Percentiles rank a stretch among this genome's conserved stretches.
Evolutionary conservation across 2,888 invertebrate species (phyloP).

Genomic region (Isotomurus palustris): DNA sequence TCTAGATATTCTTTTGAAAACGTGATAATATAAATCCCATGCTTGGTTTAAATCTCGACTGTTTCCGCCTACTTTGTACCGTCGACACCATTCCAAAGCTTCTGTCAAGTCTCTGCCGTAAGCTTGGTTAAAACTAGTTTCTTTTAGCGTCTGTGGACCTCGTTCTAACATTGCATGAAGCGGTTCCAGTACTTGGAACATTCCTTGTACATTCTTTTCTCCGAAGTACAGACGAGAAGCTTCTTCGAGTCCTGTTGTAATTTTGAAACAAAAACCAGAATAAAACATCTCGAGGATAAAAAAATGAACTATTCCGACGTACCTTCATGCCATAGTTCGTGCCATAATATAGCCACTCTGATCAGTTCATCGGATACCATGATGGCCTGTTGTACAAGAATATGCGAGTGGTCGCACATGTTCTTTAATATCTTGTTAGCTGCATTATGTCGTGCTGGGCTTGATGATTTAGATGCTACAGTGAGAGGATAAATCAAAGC

Average conservation of each 20-base stretch:
- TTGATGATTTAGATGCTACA: conserved; percentile 92
- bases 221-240: conserved; percentile 92
- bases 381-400: conserved; percentile 89
- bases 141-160: conserved; percentile 92
- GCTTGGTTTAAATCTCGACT: conserved; percentile 93
- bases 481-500: conserved; percentile 96
- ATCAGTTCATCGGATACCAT: conserved; percentile 96
- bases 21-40: conserved; percentile 99
- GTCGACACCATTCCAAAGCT: conserved; percentile 92
- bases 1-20: conserved; percentile 91
- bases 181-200: conserved; percentile 93
- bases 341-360: conserved; percentile 97
- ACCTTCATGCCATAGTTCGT: conserved; percentile 99
- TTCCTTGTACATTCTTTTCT: conserved; percentile 89
- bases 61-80: conserved; percentile 76
- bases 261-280: neutral
- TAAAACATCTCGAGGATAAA: neutral
- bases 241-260: conserved; percentile 66
- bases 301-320: conserved; percentile 27
- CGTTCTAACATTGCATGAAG: conserved; percentile 88
- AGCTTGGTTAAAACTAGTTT: conserved; percentile 93
- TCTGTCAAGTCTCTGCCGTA: conserved; percentile 91
- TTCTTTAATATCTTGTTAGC: conserved; percentile 91
- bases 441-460: conserved; percentile 74
- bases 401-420: conserved; percentile 91